phyloP scores from a whole-genome alignment of 1,140 invertebrate species.

The Probaryconus sp. region DNA sequence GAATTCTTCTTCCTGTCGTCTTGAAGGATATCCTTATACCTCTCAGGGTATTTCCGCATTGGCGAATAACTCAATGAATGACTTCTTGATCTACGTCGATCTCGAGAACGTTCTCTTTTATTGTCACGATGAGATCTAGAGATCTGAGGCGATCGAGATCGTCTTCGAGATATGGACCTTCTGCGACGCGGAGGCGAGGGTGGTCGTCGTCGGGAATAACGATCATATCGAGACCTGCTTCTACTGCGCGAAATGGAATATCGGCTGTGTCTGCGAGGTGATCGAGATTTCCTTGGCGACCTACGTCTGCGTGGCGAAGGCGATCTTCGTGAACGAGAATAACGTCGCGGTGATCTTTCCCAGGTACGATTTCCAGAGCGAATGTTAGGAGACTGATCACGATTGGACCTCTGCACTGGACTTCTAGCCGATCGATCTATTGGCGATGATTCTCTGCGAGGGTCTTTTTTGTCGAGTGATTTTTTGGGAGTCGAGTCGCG shows the following conservation, averaged over 20 bases:
- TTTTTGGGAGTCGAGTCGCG: constrained; percentile 61
- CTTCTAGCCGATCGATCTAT: constrained; percentile 41
- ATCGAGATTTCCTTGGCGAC: constrained; percentile 56
- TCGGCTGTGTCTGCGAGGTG: constrained; percentile 63
- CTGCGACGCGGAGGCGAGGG: constrained; percentile 46
- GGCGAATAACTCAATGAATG: constrained; percentile 82
- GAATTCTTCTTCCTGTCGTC: constrained; percentile 74
- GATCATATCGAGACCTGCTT: constrained; percentile 68
- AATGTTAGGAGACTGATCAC: constrained; percentile 61
- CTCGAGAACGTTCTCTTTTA: constrained; percentile 63
- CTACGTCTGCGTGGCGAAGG: constrained; percentile 67
- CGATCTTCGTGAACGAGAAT: constrained; percentile 67
- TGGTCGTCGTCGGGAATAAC: constrained; percentile 62
- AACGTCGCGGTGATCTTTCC: constrained; percentile 63
- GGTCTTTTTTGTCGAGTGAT: constrained; percentile 22
- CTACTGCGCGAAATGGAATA: constrained; percentile 69
- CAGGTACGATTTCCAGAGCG: constrained; percentile 55
- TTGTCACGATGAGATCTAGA: constrained; percentile 47
- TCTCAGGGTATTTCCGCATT: constrained; percentile 81
- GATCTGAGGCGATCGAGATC: constrained; percentile 50
- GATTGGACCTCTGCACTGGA: no score
- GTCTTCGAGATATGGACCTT: constrained; percentile 48
- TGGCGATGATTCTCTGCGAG: constrained; percentile 58
- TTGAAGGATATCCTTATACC: constrained; percentile 80
- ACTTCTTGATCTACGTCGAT: constrained; percentile 64